Percentiles rank a stretch among this genome's conserved stretches.
Conservation (phyloP, 2,113 vertebrate species). For the Tachuris rubrigastra region DNA sequence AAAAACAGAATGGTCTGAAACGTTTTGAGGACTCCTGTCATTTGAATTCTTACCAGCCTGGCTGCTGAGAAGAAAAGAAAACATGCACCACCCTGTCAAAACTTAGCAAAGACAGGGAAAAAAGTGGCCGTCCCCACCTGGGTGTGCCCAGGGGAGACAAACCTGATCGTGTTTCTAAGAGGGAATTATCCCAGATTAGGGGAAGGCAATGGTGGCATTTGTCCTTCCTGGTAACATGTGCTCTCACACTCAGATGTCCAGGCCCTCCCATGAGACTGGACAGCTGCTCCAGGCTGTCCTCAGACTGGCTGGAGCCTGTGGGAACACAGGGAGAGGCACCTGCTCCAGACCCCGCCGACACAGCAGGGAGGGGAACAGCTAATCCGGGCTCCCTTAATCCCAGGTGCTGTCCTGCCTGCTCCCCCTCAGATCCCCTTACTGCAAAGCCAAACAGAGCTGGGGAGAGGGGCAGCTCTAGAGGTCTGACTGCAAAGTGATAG, state of each 20-base stretch:
- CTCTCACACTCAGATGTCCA: conserved; percentile 39
- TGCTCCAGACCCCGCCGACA: conserved; percentile 36
- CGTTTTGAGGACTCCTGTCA: not conserved
- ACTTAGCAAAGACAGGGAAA: not conserved
- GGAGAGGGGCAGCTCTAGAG: not conserved
- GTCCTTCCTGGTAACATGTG: conserved; percentile 60
- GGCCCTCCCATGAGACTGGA: not conserved
- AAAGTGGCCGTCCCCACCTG: not conserved
- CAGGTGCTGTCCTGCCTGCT: conserved; percentile 26
- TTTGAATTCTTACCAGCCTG: not conserved
- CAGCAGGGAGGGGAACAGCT: not conserved
- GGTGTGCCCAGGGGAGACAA: not conserved
- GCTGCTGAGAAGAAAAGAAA: not conserved
- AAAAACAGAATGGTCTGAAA: not conserved
- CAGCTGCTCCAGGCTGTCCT: conserved; percentile 66
- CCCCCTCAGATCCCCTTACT: not conserved
- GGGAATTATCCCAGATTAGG: conserved; percentile 59
- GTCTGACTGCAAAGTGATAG: not conserved
- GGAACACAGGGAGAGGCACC: conserved; percentile 24
- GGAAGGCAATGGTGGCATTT: conserved; percentile 37
- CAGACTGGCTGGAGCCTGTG: conserved; percentile 71
- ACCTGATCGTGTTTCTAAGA: conserved; percentile 37
- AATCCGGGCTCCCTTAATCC: not conserved
- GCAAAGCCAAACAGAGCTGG: not conserved
- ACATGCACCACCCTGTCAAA: not conserved